A percentile compares a stretch with the other conserved stretches of the same genome.
phyloP scores from a whole-genome alignment of 2,797 vertebrate genomes.

The Bradypodion ventrale region DNA sequence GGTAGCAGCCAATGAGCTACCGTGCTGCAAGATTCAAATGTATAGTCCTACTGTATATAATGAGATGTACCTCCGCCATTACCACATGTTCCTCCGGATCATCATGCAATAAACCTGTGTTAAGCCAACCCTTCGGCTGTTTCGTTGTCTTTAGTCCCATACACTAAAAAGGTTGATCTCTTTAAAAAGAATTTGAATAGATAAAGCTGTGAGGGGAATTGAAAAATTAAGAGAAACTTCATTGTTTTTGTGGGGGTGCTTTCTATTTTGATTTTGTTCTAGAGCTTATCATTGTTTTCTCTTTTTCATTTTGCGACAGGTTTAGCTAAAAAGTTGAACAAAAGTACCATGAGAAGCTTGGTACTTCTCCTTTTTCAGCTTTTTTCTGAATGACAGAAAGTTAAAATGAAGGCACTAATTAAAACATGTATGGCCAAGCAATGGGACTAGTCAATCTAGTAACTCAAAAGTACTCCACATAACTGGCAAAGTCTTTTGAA shows the following conservation, averaged over 20 bases:
- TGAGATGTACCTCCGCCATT: too few species aligned
- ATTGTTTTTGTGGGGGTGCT: not conserved
- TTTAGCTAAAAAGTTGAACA: not conserved
- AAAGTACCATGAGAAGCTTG: constrained; percentile 29
- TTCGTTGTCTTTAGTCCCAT: too few species aligned
- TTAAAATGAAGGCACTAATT: constrained; percentile 32
- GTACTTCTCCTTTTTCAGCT: constrained; percentile 7
- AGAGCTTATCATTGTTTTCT: not conserved
- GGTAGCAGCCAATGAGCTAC: too few species aligned
- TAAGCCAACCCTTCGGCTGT: too few species aligned
- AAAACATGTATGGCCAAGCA: constrained; percentile 12
- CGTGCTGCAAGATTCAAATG: too few species aligned
- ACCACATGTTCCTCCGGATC: too few species aligned
- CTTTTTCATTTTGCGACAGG: not conserved
- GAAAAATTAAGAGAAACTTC: not conserved
- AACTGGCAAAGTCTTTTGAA: constrained; percentile 56
- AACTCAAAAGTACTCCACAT: constrained; percentile 31
- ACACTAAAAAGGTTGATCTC: too few species aligned
- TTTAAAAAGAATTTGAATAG: not conserved
- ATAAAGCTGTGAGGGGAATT: not conserved
- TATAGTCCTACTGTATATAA: too few species aligned
- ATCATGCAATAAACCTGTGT: too few species aligned
- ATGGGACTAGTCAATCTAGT: constrained; percentile 13
- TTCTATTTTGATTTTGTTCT: not conserved
- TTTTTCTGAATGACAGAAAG: constrained; percentile 33